Evolutionary conservation across 2,797 vertebrate species (phyloP).

Genomic region (Peromyscus nudipes): DNA sequence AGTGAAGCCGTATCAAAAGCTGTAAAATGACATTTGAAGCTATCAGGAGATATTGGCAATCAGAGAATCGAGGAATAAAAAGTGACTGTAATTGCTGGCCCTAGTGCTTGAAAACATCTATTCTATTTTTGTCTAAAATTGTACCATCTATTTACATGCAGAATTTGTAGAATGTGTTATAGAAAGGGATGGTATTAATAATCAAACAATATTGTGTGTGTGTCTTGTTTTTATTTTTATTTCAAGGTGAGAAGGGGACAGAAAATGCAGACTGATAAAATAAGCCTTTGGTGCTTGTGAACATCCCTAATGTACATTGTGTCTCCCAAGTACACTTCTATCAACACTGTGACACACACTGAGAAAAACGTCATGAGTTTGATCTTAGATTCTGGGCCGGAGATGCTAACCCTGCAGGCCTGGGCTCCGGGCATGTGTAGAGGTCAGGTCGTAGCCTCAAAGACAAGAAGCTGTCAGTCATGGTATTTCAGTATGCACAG

Average conservation of each 20-base stretch:
- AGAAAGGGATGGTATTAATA: conserved; percentile 53
- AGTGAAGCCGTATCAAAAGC: conserved; percentile 58
- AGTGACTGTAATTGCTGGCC: conserved; percentile 79
- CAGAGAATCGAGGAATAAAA: conserved; percentile 74
- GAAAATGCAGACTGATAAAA: background rate
- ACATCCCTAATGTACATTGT: accelerated
- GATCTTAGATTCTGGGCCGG: background rate
- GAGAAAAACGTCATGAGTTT: background rate
- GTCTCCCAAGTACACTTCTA: background rate
- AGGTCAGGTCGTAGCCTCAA: background rate
- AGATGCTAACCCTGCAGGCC: background rate
- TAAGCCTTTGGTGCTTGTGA: background rate
- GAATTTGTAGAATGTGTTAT: conserved; percentile 47
- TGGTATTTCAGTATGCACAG: background rate
- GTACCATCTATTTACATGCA: background rate
- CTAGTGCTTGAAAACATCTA: conserved; percentile 73
- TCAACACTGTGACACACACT: background rate
- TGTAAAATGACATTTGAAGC: conserved; percentile 69
- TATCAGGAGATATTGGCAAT: conserved; percentile 73
- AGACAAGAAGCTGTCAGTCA: background rate
- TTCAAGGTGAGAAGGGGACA: background rate
- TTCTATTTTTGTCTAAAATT: conserved; percentile 68
- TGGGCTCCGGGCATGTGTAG: background rate
- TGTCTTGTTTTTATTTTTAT: background rate
- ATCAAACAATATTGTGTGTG: conserved; percentile 17